Base-by-base conservation (phyloP, 2,797 vertebrate species). In the Schizothorax lantsangensis region DNA sequence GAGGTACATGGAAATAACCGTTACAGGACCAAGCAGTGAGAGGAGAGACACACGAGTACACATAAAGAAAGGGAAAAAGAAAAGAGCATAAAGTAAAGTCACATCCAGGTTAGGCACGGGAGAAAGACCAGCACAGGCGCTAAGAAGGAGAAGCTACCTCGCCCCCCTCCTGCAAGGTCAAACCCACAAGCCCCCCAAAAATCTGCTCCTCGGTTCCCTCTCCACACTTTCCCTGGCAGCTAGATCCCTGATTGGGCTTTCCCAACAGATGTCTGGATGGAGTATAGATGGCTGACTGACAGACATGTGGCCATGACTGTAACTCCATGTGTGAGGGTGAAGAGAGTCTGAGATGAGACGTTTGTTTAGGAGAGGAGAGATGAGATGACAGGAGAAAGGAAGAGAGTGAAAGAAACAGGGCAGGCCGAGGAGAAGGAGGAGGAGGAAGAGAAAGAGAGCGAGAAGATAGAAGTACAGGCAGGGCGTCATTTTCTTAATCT, bases 401-500 rank as follows among this genome's bases (percentile, higher is more conserved):
- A 88, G 89, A 90, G 89, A 91, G 89, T 93, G 91, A 93, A 92
- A 94, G 88, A 93, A 93, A 92, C 90, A 92, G 93, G 93, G 93
- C 92, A 93, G 93, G 93, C 92, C 91, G 94, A 94, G 93, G 85
- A 87, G 88, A 74, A 45, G 43, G 30, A 40, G n/a, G 75, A 68
- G 64, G 69, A 36, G 3, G 75, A 59, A 64, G 71, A 85, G 75
- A 62, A 66, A 80, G 36, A 84, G 77, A 72, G 45, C 66, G 57
- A 81, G 66, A 84, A 81, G 52, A 88, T 82, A 88, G 88, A 89
- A 91, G 88, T 85, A 91, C 85, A 91, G 90, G 92, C 89, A 91
- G 88, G 91, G 88, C 83, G 85, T 90, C 78, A 89, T 91, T 92
- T 72, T 94, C 93, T 94, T 96, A 96, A 95, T 96, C 96, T 96